phyloP scores from a whole-genome alignment of 2,113 vertebrate species.

The Smithornis capensis region DNA sequence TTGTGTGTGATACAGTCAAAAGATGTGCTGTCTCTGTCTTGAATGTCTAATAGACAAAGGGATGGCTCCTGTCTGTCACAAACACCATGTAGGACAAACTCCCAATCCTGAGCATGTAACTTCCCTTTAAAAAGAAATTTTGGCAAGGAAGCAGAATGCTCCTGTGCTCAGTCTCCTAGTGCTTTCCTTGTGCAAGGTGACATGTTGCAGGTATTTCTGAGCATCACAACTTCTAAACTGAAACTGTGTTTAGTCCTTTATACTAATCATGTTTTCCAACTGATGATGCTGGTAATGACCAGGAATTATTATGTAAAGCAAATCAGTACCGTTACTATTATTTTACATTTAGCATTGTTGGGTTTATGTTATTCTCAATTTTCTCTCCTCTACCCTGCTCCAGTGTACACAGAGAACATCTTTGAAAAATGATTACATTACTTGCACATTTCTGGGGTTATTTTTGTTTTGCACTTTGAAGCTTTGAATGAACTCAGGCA shows the following conservation, averaged over 20 bases:
- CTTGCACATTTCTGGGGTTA: neutral
- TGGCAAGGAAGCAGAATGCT: neutral
- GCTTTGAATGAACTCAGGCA: neutral
- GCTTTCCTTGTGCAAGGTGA: neutral
- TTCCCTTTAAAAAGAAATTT: neutral
- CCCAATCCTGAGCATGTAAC: neutral
- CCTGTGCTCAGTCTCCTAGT: neutral
- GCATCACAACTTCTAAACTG: neutral
- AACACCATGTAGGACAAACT: neutral
- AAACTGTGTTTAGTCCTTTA: neutral
- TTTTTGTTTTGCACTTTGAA: constrained; percentile 10
- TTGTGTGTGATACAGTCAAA: neutral
- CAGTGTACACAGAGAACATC: neutral
- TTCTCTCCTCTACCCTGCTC: neutral
- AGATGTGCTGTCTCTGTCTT: neutral
- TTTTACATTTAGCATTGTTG: neutral
- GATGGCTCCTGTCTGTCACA: neutral
- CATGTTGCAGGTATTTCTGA: neutral
- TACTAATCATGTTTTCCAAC: neutral
- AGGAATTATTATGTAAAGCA: neutral
- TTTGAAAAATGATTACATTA: neutral
- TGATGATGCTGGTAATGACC: neutral
- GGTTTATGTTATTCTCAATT: neutral
- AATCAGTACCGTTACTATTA: neutral
- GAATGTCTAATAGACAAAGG: neutral